These are phyloP conservation scores for Pterocles gutturalis DNA, from an alignment of 2,113 vertebrate species.

Conservation along the genomic window DNA sequence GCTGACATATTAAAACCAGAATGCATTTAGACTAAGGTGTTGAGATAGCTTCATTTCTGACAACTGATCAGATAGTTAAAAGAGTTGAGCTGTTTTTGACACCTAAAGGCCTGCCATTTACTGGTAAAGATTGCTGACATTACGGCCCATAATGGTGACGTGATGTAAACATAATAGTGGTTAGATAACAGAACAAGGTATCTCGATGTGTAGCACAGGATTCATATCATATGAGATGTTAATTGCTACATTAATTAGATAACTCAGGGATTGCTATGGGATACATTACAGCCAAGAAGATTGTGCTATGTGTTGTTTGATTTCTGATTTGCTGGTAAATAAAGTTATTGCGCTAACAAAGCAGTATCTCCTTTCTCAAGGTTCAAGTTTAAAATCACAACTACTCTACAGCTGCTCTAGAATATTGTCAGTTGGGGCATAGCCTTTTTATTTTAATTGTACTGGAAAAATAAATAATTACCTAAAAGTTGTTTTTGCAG, in stretches of 20 bases:
- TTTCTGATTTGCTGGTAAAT: neutral
- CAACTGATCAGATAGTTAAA: neutral
- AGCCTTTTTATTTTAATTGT: neutral
- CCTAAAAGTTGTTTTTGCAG: neutral
- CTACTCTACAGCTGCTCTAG: neutral
- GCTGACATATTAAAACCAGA: neutral
- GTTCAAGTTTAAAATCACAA: neutral
- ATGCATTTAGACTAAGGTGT: neutral
- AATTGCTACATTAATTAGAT: neutral
- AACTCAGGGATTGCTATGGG: neutral
- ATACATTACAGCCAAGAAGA: neutral
- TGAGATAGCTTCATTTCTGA: neutral
- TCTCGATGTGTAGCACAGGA: neutral
- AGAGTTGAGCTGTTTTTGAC: neutral
- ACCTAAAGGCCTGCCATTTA: neutral
- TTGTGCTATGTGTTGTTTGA: neutral
- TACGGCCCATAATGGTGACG: neutral
- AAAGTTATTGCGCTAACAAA: neutral
- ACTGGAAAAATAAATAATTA: neutral
- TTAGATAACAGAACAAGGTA: neutral
- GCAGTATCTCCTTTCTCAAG: neutral
- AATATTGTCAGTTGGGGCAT: neutral
- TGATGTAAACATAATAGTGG: neutral
- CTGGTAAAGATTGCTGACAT: neutral
- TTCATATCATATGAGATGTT: neutral